Evolutionary conservation across 1,140 invertebrate species (phyloP).

Genomic region (Lepidurus arcticus): DNA sequence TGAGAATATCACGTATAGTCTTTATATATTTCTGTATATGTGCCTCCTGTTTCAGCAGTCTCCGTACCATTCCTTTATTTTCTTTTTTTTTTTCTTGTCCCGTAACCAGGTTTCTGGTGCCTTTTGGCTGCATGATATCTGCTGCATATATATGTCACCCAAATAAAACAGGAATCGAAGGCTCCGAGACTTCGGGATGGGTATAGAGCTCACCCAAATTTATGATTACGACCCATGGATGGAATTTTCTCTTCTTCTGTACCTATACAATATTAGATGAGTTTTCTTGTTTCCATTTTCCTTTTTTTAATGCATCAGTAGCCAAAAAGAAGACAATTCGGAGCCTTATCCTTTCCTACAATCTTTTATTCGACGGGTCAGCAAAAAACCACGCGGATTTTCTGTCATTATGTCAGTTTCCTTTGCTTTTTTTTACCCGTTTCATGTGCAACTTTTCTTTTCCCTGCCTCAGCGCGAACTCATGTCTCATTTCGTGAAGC

Average conservation of each 20-base stretch:
- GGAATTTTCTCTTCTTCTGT: conserved; percentile 3
- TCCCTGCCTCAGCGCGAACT: background rate
- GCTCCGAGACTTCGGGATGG: conserved; percentile 8
- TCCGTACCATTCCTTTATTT: background rate
- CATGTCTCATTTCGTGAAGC: background rate
- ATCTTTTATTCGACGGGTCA: background rate
- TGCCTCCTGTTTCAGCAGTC: background rate
- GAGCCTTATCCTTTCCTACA: background rate
- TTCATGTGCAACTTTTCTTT: background rate
- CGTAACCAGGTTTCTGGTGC: conserved; percentile 9
- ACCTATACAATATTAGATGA: background rate
- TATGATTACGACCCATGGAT: background rate
- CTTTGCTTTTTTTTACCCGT: background rate
- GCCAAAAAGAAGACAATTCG: background rate
- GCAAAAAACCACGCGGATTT: background rate
- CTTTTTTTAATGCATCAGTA: background rate
- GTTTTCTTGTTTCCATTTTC: background rate
- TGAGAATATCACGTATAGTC: conserved; percentile 22
- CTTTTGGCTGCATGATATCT: background rate
- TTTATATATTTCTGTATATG: conserved; percentile 1
- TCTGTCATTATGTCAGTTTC: background rate
- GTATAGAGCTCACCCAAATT: background rate
- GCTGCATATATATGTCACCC: conserved; percentile 1
- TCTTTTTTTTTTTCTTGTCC: background rate
- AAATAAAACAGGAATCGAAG: conserved; percentile 20